Evolutionary conservation across 1,140 invertebrate species (phyloP).

Genomic region (Zaprionus taronus): DNA sequence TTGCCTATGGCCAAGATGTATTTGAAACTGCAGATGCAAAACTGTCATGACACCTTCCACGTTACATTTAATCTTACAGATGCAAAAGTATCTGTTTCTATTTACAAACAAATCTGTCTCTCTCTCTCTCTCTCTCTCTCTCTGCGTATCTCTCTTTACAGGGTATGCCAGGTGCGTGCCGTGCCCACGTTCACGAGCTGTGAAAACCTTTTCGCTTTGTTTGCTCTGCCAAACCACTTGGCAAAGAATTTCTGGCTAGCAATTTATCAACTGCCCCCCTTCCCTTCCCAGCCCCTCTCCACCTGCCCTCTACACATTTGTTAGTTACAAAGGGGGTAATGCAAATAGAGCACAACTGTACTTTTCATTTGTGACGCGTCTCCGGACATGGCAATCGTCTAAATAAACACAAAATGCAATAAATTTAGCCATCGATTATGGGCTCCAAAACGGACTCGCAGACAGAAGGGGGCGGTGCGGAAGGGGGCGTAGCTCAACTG

Average conservation of each 20-base stretch:
- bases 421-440: conserved; percentile 79
- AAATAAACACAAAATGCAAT: conserved; percentile 82
- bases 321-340: conserved; percentile 30
- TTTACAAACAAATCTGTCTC: no score
- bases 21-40: no score
- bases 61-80: no score
- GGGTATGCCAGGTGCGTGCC: neutral
- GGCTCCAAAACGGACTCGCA: conserved; percentile 49
- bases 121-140: neutral
- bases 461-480: conserved; percentile 38
- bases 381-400: conserved; percentile 70
- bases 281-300: neutral
- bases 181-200: neutral
- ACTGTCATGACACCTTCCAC: no score
- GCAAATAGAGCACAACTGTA: conserved; percentile 63
- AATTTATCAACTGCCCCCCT: conserved; percentile 32
- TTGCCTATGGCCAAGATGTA: no score
- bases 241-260: conserved; percentile 28
- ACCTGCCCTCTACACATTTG: neutral
- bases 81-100: no score
- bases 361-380: conserved; percentile 50
- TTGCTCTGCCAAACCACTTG: conserved; percentile 26
- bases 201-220: conserved; percentile 1
- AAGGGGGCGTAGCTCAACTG: neutral
- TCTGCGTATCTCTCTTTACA: neutral